Conservation (phyloP, 2,888 invertebrate species). For the Epicampocera succincta region DNA sequence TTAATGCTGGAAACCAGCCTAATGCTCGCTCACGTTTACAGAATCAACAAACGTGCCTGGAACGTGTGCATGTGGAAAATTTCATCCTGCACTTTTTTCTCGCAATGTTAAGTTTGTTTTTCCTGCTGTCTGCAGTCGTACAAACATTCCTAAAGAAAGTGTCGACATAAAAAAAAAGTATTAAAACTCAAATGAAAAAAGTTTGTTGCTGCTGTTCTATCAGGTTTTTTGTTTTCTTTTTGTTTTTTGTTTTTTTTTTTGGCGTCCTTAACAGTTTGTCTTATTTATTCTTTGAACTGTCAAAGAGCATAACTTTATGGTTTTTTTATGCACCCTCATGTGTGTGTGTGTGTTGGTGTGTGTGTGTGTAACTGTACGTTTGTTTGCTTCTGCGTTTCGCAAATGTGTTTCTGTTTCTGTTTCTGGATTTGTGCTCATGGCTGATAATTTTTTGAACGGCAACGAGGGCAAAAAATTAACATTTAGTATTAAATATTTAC, state of each 20-base stretch:
- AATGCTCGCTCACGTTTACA: not conserved
- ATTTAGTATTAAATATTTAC: constrained; percentile 6
- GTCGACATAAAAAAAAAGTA: constrained; percentile 35
- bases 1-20: not conserved
- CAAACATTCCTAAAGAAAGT: constrained; percentile 46
- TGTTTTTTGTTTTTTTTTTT: not conserved
- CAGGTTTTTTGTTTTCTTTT: not conserved
- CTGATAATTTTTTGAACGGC: constrained; percentile 27
- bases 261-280: constrained; percentile 48
- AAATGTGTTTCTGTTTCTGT: not conserved
- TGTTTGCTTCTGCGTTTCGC: not conserved
- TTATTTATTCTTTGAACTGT: constrained; percentile 63
- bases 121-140: constrained; percentile 5
- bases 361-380: too few relatives aligned
- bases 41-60: constrained; percentile 18
- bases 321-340: constrained; percentile 5
- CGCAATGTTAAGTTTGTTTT: constrained; percentile 11
- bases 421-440: not conserved
- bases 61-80: constrained; percentile 51
- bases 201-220: not conserved
- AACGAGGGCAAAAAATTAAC: constrained; percentile 58
- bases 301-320: constrained; percentile 64
- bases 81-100: constrained; percentile 4
- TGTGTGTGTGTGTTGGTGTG: not conserved
- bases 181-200: constrained; percentile 8